Base-by-base conservation (phyloP, 2,888 invertebrate genomes). In the Odontomyia ornata region DNA sequence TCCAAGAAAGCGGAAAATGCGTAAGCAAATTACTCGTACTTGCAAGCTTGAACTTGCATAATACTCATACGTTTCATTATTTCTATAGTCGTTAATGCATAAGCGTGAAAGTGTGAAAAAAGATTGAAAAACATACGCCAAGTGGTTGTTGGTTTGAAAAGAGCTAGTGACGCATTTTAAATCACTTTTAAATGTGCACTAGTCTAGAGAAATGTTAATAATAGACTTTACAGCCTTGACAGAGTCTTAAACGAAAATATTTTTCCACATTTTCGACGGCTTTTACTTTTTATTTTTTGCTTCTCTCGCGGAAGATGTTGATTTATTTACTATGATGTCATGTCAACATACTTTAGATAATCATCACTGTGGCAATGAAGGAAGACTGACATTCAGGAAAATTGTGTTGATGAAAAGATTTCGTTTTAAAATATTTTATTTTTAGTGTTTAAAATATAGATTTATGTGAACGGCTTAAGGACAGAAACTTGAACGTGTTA, bases 241-340 rank as follows among this genome's bases (percentile, higher is more conserved):
- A 52, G 52, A 52, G 52, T 13, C 52, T 36, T 5, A 5, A 36
- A 36, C 36, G 9, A 36, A 36, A 9, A 5, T 36, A 5, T 36
- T 36, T 36, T 9, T 9, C 5, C 36, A 36, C n/a, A n/a, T 13
- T 43, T 43, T 43, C 43, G 13, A 9, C 43, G 13, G 7, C 13
- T 43, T 43, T 43, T 13, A 43, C 7, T 43, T 43, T 43, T 43
- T 9, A 9, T 43, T 43, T 43, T 43, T 9, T 9, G 52, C 52
- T 52, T 52, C 4, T 52, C n/a, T 18, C 18, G 15, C 4, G 52
- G 3, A 15, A 52, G 18, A 4, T 52, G 52, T 52, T 52, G 52
- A 52, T 13, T 52, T 52, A 52, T 52, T 52, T 52, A n/a, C n/a
- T 52, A 52, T 52, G 52, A 52, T 52, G 52, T 52, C 52, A 52